A percentile compares a stretch with the other conserved stretches of the same genome.
Evolutionary conservation across 35 echinoderm and acorn worm genomes (phyloP).

Genomic region (Diadema setosum): DNA sequence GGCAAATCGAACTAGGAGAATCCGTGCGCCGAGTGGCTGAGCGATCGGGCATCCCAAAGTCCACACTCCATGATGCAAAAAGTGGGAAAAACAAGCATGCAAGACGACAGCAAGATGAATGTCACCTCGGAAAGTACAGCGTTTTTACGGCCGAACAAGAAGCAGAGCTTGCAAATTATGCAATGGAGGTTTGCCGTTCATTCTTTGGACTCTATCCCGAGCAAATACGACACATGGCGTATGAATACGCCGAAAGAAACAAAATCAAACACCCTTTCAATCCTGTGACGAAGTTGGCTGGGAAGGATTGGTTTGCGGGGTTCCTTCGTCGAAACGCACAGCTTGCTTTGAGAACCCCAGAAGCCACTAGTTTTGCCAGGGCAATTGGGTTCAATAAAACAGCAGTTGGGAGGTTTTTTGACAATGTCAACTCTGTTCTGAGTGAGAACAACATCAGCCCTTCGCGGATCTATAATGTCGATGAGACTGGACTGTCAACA

Average conservation of each 20-base stretch:
- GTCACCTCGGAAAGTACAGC: not conserved
- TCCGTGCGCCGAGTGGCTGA: not conserved
- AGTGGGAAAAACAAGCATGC: not conserved
- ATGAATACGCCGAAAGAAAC: not conserved
- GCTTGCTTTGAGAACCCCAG: slow-evolving; percentile 12
- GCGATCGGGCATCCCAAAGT: not conserved
- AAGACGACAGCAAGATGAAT: not conserved
- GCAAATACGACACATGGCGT: not conserved
- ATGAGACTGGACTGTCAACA: slow-evolving; percentile 35
- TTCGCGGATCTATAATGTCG: slow-evolving; percentile 16
- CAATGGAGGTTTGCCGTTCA: not conserved
- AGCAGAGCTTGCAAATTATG: not conserved
- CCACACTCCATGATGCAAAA: not conserved
- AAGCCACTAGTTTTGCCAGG: slow-evolving; percentile 34
- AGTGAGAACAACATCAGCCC: not conserved
- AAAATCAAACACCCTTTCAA: not conserved
- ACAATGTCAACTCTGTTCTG: not conserved
- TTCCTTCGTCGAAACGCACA: not conserved
- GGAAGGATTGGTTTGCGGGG: not conserved
- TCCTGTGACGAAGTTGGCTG: not conserved
- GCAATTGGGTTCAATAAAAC: slow-evolving; percentile 32
- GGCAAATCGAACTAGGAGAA: not conserved
- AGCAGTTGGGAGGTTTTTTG: not conserved
- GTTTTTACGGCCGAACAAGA: not conserved
- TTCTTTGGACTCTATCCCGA: not conserved